Evolutionary conservation across 2,113 vertebrate species (phyloP).

Genomic region (Gopherus evgoodei): DNA sequence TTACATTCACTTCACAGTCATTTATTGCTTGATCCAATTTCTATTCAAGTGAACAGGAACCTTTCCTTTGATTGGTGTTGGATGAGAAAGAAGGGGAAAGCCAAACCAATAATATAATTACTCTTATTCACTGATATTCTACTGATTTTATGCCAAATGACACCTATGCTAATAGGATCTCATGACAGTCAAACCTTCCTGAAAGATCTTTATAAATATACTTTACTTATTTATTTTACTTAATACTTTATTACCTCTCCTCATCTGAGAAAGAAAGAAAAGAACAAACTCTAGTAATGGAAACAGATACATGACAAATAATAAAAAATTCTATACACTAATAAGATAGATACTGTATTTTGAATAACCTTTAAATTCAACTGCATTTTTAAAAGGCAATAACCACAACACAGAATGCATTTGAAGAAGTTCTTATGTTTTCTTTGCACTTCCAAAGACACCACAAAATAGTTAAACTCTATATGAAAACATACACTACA

Average conservation of each 20-base stretch:
- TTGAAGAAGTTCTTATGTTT: background rate
- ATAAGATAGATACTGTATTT: no score
- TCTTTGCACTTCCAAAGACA: background rate
- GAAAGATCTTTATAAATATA: background rate
- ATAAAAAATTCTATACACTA: background rate
- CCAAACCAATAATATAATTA: background rate
- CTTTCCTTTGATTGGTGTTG: background rate
- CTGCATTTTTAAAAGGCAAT: no score
- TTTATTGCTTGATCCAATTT: background rate
- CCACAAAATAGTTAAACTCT: background rate
- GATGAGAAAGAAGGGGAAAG: background rate
- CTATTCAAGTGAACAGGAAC: background rate
- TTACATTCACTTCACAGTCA: background rate
- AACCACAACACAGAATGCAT: background rate
- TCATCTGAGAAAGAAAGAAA: background rate
- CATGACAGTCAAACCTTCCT: background rate
- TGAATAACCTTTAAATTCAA: no score
- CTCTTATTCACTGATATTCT: background rate
- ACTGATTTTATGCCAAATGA: background rate
- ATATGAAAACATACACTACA: background rate
- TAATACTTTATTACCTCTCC: background rate
- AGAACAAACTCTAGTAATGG: background rate
- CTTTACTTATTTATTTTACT: no score
- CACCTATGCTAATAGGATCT: background rate
- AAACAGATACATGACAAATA: background rate